A percentile compares a stretch with the other conserved stretches of the same genome.
Conservation (phyloP, 2,888 invertebrate genomes). For the Lepidochitona cinerea region DNA sequence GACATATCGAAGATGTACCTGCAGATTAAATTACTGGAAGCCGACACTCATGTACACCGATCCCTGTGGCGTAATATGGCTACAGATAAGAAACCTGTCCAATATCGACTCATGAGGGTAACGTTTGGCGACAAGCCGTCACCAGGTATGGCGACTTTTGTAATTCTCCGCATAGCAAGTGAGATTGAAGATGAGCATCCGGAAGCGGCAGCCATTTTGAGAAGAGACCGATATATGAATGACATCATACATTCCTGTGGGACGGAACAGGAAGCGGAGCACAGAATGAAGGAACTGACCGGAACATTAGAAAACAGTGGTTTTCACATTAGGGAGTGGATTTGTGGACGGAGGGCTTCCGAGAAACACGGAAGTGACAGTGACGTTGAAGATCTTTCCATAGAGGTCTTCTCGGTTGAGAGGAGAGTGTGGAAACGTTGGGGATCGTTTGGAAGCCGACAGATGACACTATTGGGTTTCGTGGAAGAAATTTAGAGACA, state of each 20-base stretch:
- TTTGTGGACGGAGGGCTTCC: background rate
- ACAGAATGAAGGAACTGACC: background rate
- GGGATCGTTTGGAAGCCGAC: slow-evolving; percentile 2
- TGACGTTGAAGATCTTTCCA: background rate
- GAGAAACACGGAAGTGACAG: background rate
- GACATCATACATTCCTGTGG: background rate
- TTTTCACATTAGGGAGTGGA: slow-evolving; percentile 10
- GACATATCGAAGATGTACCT: background rate
- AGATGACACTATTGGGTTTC: background rate
- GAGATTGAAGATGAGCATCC: background rate
- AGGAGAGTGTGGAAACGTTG: background rate
- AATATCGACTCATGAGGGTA: slow-evolving; percentile 2
- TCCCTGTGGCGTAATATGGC: slow-evolving; percentile 19
- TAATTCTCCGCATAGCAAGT: background rate
- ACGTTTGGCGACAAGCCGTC: slow-evolving; percentile 17
- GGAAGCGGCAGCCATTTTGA: background rate
- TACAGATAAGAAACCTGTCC: background rate
- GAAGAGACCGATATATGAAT: background rate
- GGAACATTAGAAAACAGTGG: background rate
- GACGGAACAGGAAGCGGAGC: background rate
- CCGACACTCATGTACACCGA: slow-evolving; percentile 10
- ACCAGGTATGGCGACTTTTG: background rate
- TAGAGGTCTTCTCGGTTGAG: background rate
- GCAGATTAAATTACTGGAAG: background rate
- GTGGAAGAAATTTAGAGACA: background rate